Conservation (phyloP, 2,797 vertebrate genomes). For the Myotis findleyi region DNA sequence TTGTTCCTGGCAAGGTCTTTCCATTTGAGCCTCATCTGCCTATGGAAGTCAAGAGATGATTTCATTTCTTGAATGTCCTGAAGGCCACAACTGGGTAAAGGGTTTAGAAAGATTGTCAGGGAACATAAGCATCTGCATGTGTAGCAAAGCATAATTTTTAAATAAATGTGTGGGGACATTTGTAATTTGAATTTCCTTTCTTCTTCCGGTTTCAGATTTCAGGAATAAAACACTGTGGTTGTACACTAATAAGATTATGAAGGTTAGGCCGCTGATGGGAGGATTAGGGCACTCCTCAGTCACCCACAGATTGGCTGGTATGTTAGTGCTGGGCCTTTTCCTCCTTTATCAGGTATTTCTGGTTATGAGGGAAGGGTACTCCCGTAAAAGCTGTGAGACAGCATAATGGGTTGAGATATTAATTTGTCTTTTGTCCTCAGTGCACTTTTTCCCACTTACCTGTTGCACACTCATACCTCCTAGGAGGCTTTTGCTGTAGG, state of each 20-base stretch:
- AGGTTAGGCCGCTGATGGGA: neutral
- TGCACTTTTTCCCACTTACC: neutral
- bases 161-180: neutral
- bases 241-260: neutral
- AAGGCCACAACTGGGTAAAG: neutral
- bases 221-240: neutral
- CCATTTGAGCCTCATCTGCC: neutral
- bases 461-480: neutral
- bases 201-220: neutral
- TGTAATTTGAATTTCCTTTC: neutral
- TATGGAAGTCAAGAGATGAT: neutral
- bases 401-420: neutral
- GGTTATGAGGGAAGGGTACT: neutral
- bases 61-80: neutral
- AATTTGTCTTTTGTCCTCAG: neutral
- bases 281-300: neutral
- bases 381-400: neutral
- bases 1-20: neutral
- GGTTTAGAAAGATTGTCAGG: neutral
- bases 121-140: neutral
- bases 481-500: neutral
- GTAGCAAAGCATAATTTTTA: neutral
- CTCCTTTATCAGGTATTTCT: neutral
- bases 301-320: neutral
- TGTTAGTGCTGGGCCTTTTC: neutral